Evolutionary conservation across 1,140 invertebrate genomes (phyloP).

Genomic region (Drosophila sp.): DNA sequence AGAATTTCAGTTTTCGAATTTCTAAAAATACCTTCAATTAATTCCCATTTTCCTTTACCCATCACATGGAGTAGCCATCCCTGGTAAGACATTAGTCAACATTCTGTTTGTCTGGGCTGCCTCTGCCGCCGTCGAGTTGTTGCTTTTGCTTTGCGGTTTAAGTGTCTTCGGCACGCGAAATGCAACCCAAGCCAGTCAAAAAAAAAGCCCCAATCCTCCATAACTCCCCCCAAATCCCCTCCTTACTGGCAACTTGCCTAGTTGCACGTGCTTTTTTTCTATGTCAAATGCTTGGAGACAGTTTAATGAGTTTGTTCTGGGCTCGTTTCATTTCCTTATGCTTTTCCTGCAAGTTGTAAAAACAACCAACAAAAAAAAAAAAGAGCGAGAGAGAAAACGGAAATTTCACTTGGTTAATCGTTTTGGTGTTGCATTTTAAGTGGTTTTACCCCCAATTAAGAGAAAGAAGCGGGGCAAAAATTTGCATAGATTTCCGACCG

Average conservation of each 20-base stretch:
- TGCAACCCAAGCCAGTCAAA: constrained; percentile 39
- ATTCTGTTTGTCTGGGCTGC: constrained; percentile 42
- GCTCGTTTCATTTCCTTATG: constrained; percentile 26
- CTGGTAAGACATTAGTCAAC: constrained; percentile 21
- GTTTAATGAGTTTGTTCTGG: constrained; percentile 62
- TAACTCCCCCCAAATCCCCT: neutral
- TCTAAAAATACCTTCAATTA: no score
- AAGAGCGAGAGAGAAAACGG: neutral
- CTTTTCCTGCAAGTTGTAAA: constrained; percentile 14
- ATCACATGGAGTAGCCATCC: constrained; percentile 11
- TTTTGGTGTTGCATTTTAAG: constrained; percentile 65
- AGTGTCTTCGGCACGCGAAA: constrained; percentile 82
- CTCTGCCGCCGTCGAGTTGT: constrained; percentile 39
- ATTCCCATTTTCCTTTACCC: no score
- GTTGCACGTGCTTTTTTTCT: constrained; percentile 67
- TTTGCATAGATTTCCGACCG: constrained; percentile 57
- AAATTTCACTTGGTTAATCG: constrained; percentile 53
- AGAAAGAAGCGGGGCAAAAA: constrained; percentile 25
- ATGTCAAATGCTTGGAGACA: constrained; percentile 63
- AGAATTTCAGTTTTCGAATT: no score
- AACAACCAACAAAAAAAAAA: neutral
- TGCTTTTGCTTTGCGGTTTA: constrained; percentile 69
- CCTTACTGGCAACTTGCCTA: constrained; percentile 27
- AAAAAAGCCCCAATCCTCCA: constrained; percentile 8
- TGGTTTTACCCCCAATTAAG: constrained; percentile 55